These are phyloP conservation scores for Arremon aurantiirostris DNA, from an alignment of 2,797 vertebrate species.

Conservation along the genomic window DNA sequence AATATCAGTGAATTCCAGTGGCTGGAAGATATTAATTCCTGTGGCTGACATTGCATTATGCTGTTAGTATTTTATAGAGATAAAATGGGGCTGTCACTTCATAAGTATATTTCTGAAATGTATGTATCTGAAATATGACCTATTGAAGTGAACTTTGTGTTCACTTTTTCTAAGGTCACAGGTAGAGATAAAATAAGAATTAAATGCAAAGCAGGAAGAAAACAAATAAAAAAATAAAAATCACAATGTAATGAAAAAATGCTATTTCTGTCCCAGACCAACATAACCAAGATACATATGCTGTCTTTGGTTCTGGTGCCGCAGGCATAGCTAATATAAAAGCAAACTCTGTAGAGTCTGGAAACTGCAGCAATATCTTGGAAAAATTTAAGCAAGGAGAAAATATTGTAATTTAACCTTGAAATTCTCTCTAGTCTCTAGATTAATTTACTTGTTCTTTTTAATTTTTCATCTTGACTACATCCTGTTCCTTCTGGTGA, in stretches of 20 bases:
- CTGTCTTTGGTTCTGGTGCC: not conserved
- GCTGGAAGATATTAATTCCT: not conserved
- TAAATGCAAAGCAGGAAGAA: not conserved
- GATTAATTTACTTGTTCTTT: not conserved
- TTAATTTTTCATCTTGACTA: not conserved
- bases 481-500: not conserved
- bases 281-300: not conserved
- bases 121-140: not conserved
- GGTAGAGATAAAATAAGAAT: not conserved
- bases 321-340: not conserved
- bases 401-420: not conserved
- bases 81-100: not conserved
- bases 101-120: not conserved
- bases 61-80: not conserved
- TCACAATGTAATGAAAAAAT: not conserved
- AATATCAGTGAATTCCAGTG: not conserved
- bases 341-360: not conserved
- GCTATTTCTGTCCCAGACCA: not conserved
- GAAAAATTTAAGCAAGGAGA: not conserved
- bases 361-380: not conserved
- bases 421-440: not conserved
- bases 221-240: not conserved
- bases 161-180: not conserved
- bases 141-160: not conserved
- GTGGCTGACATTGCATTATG: not conserved